A percentile compares a stretch with the other conserved stretches of the same genome.
These are phyloP conservation scores for Porites evermanni DNA, from an alignment of 92 coral and sea anemone species.

Conservation along the genomic window DNA sequence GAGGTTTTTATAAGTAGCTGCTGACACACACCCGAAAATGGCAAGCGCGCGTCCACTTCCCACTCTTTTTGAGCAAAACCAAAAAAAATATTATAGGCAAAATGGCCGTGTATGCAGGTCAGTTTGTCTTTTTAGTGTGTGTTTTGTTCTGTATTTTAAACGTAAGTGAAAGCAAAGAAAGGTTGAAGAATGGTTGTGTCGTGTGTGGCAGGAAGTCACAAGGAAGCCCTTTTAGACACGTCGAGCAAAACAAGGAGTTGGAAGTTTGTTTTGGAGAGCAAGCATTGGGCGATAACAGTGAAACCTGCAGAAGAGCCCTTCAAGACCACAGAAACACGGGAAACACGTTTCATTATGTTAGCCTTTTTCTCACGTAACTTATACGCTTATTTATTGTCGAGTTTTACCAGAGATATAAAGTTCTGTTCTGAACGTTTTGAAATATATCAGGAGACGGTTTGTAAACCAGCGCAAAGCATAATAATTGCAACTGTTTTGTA, in stretches of 20 bases:
- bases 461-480: too few species aligned
- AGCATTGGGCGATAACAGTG: background rate
- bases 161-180: constrained; percentile 3
- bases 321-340: constrained; percentile 8
- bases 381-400: constrained; percentile 1
- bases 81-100: constrained; percentile 3
- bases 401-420: background rate
- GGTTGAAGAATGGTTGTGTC: constrained; percentile 12
- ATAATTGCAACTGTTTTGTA: too few species aligned
- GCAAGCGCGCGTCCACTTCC: constrained; percentile 3
- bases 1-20: background rate
- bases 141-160: constrained; percentile 11
- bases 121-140: constrained; percentile 7
- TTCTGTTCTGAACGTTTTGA: too few species aligned
- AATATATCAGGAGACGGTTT: too few species aligned
- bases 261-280: too few species aligned
- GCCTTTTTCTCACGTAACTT: constrained; percentile 1
- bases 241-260: too few species aligned
- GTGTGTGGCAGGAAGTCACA: constrained; percentile 13
- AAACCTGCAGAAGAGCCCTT: constrained; percentile 3
- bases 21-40: too few species aligned
- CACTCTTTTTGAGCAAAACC: constrained; percentile 9
- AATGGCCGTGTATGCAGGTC: constrained; percentile 5
- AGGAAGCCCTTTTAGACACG: background rate
- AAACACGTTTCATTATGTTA: constrained; percentile 1